Percentiles rank a stretch among this genome's conserved stretches.
Conservation (phyloP, 2,797 vertebrate genomes). For the Betta splendens region DNA sequence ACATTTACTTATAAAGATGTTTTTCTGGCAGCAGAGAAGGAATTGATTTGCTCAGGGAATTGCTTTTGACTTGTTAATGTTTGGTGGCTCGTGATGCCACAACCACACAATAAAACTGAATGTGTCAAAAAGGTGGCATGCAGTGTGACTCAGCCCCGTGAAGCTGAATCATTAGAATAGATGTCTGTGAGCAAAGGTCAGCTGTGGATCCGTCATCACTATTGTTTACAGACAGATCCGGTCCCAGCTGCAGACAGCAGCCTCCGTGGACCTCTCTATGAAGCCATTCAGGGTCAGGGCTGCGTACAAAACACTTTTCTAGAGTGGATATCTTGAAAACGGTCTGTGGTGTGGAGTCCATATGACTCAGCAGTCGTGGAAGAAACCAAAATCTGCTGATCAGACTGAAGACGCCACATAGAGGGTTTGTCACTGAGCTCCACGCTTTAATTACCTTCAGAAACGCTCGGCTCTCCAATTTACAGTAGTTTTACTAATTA, state of each 20-base stretch:
- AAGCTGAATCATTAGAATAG: constrained; percentile 41
- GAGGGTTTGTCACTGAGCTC: constrained; percentile 31
- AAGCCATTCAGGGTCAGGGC: constrained; percentile 42
- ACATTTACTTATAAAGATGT: background rate
- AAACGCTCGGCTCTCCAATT: constrained; percentile 40
- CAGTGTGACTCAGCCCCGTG: constrained; percentile 21
- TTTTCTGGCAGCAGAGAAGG: constrained; percentile 1
- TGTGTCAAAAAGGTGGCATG: constrained; percentile 37
- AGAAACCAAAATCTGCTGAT: constrained; percentile 61
- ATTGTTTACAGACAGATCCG: constrained; percentile 52
- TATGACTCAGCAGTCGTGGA: constrained; percentile 60
- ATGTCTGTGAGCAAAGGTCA: constrained; percentile 44
- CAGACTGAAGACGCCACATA: constrained; percentile 54
- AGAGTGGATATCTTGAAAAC: constrained; percentile 45
- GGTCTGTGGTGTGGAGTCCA: constrained; percentile 51
- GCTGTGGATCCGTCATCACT: constrained; percentile 57
- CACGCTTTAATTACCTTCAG: constrained; percentile 61
- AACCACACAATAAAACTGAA: constrained; percentile 11
- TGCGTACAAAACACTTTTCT: constrained; percentile 51
- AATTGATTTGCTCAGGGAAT: constrained; percentile 11
- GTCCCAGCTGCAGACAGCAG: too few relatives aligned
- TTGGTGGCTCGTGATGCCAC: constrained; percentile 17
- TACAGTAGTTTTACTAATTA: constrained; percentile 45
- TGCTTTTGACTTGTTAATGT: constrained; percentile 13
- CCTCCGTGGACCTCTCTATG: constrained; percentile 31